Percentiles rank a stretch among this genome's conserved stretches.
These are phyloP conservation scores for Norana najaformis DNA, from an alignment of 2,888 invertebrate species.

Conservation along the genomic window DNA sequence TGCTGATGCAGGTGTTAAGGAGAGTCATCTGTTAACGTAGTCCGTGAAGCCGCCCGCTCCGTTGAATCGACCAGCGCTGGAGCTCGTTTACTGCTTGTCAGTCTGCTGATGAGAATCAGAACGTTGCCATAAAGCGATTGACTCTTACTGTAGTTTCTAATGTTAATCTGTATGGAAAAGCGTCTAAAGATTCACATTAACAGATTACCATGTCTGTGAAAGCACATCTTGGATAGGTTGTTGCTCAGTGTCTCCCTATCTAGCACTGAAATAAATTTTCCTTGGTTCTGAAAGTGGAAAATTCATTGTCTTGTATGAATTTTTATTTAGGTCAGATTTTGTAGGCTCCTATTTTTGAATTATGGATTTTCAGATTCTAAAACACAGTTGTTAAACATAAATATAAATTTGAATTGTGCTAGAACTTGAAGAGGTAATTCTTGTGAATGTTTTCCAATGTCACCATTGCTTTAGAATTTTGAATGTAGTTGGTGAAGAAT, in stretches of 20 bases:
- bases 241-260: neutral
- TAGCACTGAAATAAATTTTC: neutral
- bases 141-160: neutral
- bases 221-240: neutral
- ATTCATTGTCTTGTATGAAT: neutral
- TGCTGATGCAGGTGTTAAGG: conserved; percentile 8
- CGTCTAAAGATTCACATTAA: neutral
- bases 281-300: neutral
- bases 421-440: neutral
- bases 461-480: neutral
- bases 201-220: neutral
- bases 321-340: neutral
- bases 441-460: neutral
- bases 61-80: neutral
- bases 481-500: no score
- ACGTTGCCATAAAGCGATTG: conserved; percentile 10
- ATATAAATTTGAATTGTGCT: neutral
- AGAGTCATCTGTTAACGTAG: conserved; percentile 18
- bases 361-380: neutral
- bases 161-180: neutral
- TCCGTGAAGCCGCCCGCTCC: neutral
- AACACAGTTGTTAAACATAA: neutral
- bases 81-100: conserved; percentile 9
- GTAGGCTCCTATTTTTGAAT: neutral
- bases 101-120: neutral